Evolutionary conservation across 2,888 invertebrate species (phyloP).

Genomic region (Meloe dianella): DNA sequence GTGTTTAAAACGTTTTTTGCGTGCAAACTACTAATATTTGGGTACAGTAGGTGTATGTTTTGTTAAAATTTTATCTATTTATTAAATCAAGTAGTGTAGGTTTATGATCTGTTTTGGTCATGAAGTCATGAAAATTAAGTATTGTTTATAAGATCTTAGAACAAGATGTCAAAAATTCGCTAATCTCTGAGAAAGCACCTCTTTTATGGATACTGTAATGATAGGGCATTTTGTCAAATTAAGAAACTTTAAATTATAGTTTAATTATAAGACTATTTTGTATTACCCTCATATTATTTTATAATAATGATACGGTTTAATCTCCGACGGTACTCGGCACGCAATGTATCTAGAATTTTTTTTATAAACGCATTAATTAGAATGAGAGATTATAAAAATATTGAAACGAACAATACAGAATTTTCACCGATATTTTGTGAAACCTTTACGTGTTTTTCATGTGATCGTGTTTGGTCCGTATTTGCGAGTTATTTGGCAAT

Average conservation of each 20-base stretch:
- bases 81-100: background rate
- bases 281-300: background rate
- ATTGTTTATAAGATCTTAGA: too few relatives aligned
- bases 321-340: background rate
- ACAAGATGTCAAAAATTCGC: background rate
- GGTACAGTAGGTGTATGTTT: background rate
- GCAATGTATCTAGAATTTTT: background rate
- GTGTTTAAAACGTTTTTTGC: background rate
- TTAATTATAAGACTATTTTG: too few relatives aligned
- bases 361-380: background rate
- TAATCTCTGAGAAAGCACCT: background rate
- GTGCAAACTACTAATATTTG: slow-evolving; percentile 4
- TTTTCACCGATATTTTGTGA: too few relatives aligned
- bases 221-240: background rate
- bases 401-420: too few relatives aligned
- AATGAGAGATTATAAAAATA: background rate
- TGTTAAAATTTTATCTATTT: background rate
- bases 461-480: too few relatives aligned
- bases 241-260: background rate
- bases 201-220: background rate
- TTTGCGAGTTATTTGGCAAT: too few relatives aligned
- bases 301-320: background rate
- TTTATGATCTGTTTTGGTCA: background rate
- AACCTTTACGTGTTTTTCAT: too few relatives aligned
- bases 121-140: background rate